phyloP scores from a whole-genome alignment of 1,140 invertebrate genomes.

The Pygmarrhopalites habei region DNA sequence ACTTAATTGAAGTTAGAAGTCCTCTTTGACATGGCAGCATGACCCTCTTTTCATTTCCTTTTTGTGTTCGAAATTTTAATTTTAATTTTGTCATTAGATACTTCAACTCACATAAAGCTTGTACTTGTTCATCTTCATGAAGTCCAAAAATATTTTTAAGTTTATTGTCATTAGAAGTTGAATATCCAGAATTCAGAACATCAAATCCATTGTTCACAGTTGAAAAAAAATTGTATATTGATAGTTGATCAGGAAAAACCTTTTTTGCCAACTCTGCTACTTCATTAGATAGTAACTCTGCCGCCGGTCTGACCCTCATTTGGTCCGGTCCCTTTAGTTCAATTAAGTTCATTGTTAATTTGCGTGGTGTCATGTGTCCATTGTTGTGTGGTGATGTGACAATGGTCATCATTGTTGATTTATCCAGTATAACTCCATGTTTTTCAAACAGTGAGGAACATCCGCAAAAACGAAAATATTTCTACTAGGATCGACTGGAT shows the following conservation, averaged over 20 bases:
- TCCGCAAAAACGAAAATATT: slow-evolving; percentile 37
- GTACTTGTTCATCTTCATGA: slow-evolving; percentile 4
- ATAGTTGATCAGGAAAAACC: slow-evolving; percentile 3
- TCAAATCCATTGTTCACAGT: slow-evolving; percentile 32
- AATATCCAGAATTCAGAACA: slow-evolving; percentile 26
- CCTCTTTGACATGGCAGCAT: slow-evolving; percentile 31
- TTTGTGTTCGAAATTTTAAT: background rate
- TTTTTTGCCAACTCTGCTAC: slow-evolving; percentile 5
- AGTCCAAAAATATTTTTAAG: slow-evolving; percentile 21
- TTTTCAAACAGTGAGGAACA: slow-evolving; percentile 35
- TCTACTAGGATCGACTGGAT: slow-evolving; percentile 16
- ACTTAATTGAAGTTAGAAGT: slow-evolving; percentile 15
- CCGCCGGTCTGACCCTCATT: slow-evolving; percentile 27
- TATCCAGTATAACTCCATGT: slow-evolving; percentile 29
- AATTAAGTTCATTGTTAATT: slow-evolving; percentile 10
- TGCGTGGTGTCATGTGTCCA: slow-evolving; percentile 26
- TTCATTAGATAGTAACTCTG: slow-evolving; percentile 25
- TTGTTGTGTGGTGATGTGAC: background rate
- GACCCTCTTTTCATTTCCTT: background rate
- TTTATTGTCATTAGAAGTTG: background rate
- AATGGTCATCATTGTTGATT: slow-evolving; percentile 8
- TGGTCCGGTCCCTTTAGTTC: slow-evolving; percentile 16
- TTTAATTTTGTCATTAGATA: background rate
- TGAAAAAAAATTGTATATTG: slow-evolving; percentile 21
- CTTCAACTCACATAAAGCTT: slow-evolving; percentile 6